Evolutionary conservation across 2,888 invertebrate species (phyloP), one percentile per base, ranked within the genome.

Genomic region (Tortrix viridana): DNA sequence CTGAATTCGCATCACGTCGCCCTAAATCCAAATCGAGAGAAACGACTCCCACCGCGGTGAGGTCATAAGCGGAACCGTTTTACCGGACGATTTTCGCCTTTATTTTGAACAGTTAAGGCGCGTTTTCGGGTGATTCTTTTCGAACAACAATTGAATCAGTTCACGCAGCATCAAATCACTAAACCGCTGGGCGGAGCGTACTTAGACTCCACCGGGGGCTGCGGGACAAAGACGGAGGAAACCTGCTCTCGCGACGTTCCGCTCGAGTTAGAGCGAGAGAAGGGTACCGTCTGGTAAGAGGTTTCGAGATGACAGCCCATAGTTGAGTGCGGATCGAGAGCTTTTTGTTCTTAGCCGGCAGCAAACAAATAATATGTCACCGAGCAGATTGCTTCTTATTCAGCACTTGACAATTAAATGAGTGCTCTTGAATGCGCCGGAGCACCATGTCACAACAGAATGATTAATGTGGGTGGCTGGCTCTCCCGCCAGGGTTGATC

Each of bases 131-230:
- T 77, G 81, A 74, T 73, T 74, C 75, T 80, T 71, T 74, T 78
- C 79, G 75, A 77, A 84, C 81, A 87, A 90, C 90, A 91, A 92
- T 92, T 92, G 92, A 92, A 92, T 92, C 92, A 92, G 91, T 92
- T 92, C 89, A 92, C 91, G 90, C 92, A 91, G 92, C 92, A 92
- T 92, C 92, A 92, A 92, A 92, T 92, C 92, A 91, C 92, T 92
- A 91, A 92, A 92, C 92, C 92, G 86, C 90, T 88, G 92, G 92
- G 92, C 92, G 92, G 92, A 85, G 92, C 90, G 80, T 84, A 84
- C 82, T 79, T 86, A 85, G 90, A 88, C 90, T 89, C 92, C 90
- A 78, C 87, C 85, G 89, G 84, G 85, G 85, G 81, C 81, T 74
- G 87, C 71, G 80, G 70, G 82, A 91, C 79, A 85, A 86, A 84